Evolutionary conservation across 1,140 invertebrate species (phyloP), one percentile per base, ranked within the genome.

Genomic region (Muscidifurax raptorellus): DNA sequence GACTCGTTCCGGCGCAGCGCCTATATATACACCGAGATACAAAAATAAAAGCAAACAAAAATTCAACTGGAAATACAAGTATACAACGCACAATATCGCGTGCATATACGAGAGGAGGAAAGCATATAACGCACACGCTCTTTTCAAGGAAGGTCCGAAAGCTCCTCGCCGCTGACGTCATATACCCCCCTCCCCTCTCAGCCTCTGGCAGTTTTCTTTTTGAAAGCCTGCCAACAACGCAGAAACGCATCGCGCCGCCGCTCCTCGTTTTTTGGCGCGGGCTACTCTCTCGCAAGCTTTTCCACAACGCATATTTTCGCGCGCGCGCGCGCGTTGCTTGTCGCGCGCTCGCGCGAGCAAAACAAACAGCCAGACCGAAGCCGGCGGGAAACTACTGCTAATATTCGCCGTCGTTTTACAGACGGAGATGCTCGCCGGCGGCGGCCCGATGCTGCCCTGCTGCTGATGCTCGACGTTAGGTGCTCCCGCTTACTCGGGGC

Each of bases 201-300:
- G 52, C 52, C 52, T 59, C 52, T 84, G 85, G 52, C 78, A 76
- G 67, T 84, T 85, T 84, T 86, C 85, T 82, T 87, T 86, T 87
- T 85, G 80, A 85, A 67, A 69, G 28, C 67, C 32, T 82, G 84
- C 82, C 84, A 86, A 85, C 72, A 27, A 66, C 85, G 86, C 83
- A 85, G 64, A 72, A 69, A 82, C 74, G 64, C 80, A 66, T 75
- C 76, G 27, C 79, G 18, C 47, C 71, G 72, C 25, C 27, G 28
- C n/a, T 74, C 30, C 28, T 66, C 40, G 52, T 83, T 85, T 79
- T 75, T 82, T 77, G 79, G 44, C 80, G 83, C 86, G 77, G 71
- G 76, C n/a, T n/a, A n/a, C n/a, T n/a, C n/a, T n/a, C n/a, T n/a
- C 80, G 71, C 83, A 67, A 82, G 87, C 87, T 78, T 87, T 86